Percentiles rank a stretch among this genome's conserved stretches.
Evolutionary conservation across 2,888 invertebrate genomes (phyloP).

Genomic region (Andricus curvator): DNA sequence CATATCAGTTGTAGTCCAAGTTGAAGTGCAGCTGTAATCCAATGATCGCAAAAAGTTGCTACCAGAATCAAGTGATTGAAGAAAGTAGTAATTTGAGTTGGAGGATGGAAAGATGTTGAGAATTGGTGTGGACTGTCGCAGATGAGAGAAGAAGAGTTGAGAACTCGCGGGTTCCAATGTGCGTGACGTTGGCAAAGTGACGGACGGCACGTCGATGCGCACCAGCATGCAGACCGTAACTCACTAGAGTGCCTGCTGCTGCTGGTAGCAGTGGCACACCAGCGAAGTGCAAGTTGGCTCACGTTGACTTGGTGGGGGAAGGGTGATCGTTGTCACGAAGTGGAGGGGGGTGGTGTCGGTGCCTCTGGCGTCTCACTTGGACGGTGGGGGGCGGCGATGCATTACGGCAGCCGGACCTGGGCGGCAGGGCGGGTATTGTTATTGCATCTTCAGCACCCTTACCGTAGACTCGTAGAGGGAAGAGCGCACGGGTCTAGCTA

Average conservation of each 20-base stretch:
- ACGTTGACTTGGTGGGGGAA: constrained; percentile 43
- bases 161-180: neutral
- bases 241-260: constrained; percentile 64
- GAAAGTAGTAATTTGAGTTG: neutral
- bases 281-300: constrained; percentile 65
- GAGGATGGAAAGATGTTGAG: neutral
- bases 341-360: constrained; percentile 14
- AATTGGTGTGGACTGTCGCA: neutral
- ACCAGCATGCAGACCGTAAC: constrained; percentile 70
- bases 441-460: neutral
- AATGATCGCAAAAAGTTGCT: neutral
- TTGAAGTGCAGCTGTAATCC: neutral
- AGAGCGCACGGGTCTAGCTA: too few relatives aligned
- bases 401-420: neutral
- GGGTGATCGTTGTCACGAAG: constrained; percentile 25
- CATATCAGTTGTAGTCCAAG: neutral
- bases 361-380: neutral
- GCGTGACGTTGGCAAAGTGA: constrained; percentile 17
- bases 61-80: neutral
- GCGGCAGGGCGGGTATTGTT: neutral
- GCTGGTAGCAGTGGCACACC: constrained; percentile 65
- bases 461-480: too few relatives aligned
- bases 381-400: neutral
- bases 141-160: neutral
- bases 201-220: constrained; percentile 52